phyloP scores from a whole-genome alignment of 1,140 invertebrate species.

The Scaptomyza hsui region DNA sequence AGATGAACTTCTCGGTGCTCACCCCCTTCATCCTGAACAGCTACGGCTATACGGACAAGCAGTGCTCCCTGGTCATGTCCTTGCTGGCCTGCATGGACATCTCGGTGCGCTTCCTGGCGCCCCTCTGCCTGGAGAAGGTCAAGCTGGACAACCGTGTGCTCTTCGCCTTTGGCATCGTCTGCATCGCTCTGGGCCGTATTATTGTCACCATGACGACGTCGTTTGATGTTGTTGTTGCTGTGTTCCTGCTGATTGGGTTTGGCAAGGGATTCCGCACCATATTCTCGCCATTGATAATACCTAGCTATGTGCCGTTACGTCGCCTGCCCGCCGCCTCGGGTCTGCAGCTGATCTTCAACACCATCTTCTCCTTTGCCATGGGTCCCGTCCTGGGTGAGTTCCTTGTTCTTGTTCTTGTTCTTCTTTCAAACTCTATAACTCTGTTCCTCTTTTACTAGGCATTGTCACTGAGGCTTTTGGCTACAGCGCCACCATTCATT shows the following conservation, averaged over 20 bases:
- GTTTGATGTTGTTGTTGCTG: constrained; percentile 58
- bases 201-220: constrained; percentile 66
- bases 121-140: constrained; percentile 87
- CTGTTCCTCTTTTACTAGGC: too few relatives aligned
- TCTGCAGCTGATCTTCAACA: constrained; percentile 88
- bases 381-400: constrained; percentile 87
- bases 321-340: constrained; percentile 87
- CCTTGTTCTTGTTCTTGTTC: background rate
- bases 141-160: constrained; percentile 87
- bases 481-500: constrained; percentile 69
- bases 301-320: constrained; percentile 87
- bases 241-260: constrained; percentile 85
- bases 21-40: constrained; percentile 88
- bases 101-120: constrained; percentile 86
- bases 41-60: constrained; percentile 85
- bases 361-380: constrained; percentile 86
- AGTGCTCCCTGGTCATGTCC: constrained; percentile 87
- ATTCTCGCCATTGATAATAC: constrained; percentile 88
- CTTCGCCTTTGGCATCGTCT: constrained; percentile 87
- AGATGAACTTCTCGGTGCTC: constrained; percentile 89
- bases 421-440: background rate
- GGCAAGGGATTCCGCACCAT: constrained; percentile 89
- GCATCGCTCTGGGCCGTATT: constrained; percentile 86
- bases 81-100: constrained; percentile 86
- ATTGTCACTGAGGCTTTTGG: constrained; percentile 57